Conservation (phyloP, 2,888 invertebrate genomes). For the Metalampra italica region DNA sequence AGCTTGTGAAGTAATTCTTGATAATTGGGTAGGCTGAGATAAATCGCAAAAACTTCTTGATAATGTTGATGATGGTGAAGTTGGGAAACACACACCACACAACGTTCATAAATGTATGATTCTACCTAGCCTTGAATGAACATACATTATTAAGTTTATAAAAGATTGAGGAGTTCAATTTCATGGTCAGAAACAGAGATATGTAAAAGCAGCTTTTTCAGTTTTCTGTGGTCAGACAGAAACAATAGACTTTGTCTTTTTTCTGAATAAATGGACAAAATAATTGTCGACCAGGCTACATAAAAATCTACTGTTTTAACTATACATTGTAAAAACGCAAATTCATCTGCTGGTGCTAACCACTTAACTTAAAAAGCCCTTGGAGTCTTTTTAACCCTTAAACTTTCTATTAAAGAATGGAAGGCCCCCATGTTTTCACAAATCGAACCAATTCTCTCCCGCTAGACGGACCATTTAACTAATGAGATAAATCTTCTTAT, state of each 20-base stretch:
- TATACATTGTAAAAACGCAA: neutral
- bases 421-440: conserved; percentile 13
- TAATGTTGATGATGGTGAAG: neutral
- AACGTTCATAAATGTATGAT: no score
- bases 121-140: no score
- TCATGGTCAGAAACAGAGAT: no score
- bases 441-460: conserved; percentile 37
- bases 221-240: no score
- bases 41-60: conserved; percentile 8
- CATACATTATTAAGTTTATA: no score
- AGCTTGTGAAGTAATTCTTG: conserved; percentile 21
- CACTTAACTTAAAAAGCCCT: neutral
- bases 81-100: no score
- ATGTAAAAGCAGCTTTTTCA: no score
- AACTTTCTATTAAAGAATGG: neutral
- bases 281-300: no score
- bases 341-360: neutral
- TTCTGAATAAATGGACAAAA: no score
- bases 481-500: conserved; percentile 70
- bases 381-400: neutral
- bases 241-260: no score
- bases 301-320: no score
- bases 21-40: conserved; percentile 24
- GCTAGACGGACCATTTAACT: conserved; percentile 70
- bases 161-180: no score